Evolutionary conservation across 2,888 invertebrate genomes (phyloP).

Genomic region (Hydrotaea diabolus): DNA sequence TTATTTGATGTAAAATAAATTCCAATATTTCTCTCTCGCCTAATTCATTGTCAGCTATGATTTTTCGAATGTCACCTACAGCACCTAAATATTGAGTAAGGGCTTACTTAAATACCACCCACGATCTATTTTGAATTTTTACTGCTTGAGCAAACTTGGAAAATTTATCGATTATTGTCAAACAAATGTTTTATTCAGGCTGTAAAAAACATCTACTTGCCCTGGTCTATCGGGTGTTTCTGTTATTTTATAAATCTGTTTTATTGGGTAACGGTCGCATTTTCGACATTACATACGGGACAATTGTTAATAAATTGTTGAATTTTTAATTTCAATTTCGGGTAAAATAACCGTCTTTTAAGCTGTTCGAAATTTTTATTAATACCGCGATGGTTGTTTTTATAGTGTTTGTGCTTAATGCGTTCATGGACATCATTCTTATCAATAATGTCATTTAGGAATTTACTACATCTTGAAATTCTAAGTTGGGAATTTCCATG

Average conservation of each 20-base stretch:
- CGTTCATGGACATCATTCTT: no score
- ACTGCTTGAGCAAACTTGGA: constrained; percentile 68
- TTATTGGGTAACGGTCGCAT: not conserved
- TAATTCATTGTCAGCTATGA: constrained; percentile 65
- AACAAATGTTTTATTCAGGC: constrained; percentile 62
- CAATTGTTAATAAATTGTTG: no score
- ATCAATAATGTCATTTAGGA: no score
- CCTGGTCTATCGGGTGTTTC: not conserved
- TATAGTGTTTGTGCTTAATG: no score
- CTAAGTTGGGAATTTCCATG: no score
- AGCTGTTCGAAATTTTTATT: not conserved
- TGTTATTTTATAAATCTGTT: not conserved
- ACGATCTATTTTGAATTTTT: constrained; percentile 49
- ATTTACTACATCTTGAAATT: no score
- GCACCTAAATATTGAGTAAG: constrained; percentile 60
- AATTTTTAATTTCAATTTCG: not conserved
- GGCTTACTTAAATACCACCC: constrained; percentile 60
- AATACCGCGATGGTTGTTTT: not conserved
- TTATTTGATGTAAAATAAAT: no score
- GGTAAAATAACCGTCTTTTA: no score
- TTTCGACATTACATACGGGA: not conserved
- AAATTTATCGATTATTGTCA: constrained; percentile 67
- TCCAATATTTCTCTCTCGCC: constrained; percentile 47
- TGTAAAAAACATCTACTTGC: constrained; percentile 36
- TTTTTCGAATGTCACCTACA: constrained; percentile 58